Evolutionary conservation across 2,797 vertebrate genomes (phyloP).

Genomic region (Micropoecilia bifurca): DNA sequence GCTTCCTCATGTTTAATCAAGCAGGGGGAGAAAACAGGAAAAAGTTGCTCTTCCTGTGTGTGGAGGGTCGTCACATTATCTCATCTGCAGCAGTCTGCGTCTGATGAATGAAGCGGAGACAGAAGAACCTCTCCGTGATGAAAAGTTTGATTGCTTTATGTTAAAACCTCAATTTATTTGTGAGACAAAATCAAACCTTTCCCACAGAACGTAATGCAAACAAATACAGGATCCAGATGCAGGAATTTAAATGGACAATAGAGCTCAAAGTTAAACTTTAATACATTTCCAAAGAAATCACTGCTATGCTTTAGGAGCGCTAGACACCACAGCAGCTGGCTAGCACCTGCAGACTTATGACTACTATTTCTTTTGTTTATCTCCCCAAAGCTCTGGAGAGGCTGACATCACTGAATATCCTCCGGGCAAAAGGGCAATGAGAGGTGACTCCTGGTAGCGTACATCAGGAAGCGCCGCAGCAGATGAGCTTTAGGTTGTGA

Average conservation of each 20-base stretch:
- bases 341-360: constrained; percentile 74
- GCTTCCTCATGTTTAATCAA: constrained; percentile 75
- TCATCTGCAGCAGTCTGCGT: constrained; percentile 60
- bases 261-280: constrained; percentile 21
- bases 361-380: constrained; percentile 79
- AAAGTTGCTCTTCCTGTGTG: constrained; percentile 64
- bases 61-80: constrained; percentile 69
- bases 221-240: constrained; percentile 38
- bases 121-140: constrained; percentile 11
- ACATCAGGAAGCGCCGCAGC: constrained; percentile 35
- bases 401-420: constrained; percentile 71
- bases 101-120: constrained; percentile 17
- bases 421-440: constrained; percentile 54
- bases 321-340: constrained; percentile 71
- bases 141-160: constrained; percentile 25
- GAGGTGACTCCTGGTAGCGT: constrained; percentile 58
- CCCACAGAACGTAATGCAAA: constrained; percentile 32
- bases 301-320: constrained; percentile 51
- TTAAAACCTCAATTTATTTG: constrained; percentile 14
- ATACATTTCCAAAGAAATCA: constrained; percentile 28
- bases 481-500: constrained; percentile 42
- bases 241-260: constrained; percentile 20
- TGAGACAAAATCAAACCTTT: constrained; percentile 21
- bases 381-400: constrained; percentile 70
- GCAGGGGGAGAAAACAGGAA: constrained; percentile 29